Evolutionary conservation across 2,113 vertebrate genomes (phyloP), one percentile per base, ranked within the genome.

Genomic region (Rhabdornis inornatus): DNA sequence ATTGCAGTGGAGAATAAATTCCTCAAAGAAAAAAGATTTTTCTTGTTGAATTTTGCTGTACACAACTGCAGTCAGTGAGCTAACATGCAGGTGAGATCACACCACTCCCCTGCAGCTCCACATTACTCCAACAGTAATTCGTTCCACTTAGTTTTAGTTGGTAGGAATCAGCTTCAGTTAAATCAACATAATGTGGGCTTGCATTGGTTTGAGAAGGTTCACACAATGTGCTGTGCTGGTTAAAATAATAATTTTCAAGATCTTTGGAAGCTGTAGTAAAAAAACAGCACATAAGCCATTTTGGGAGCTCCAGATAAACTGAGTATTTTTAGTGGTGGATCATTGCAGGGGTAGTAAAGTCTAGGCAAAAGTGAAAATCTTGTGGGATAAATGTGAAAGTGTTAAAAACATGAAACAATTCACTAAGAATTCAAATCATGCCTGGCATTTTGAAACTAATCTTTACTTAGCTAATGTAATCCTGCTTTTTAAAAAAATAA

Each of bases 391-490:
- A 90, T 28, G 28, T 74, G 52, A 23, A 88, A 93, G 60, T 55
- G 30, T 77, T 94, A 88, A 61, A 75, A 35, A 37, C 44, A 64
- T 52, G 40, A 66, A 93, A 63, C 55, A 89, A 78, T 89, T 90
- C 24, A 7, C 15, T 69, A 94, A 86, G 88, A 94, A 96, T 95
- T 93, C 59, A 81, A 94, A 83, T 30, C n/a, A 64, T 71, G 69
- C 53, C 82, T 94, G 83, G 72, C 52, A 90, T 96, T 94, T 90
- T 74, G 63, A 81, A 95, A 56, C 55, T 94, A 68, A 86, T 94
- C 56, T 93, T 96, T 91, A 68, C 69, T 95, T 90, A 93, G 71
- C 44, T 92, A 92, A 96, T 91, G 60, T 75, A 83, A 93, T 80
- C 71, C 47, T 88, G 24, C n/a, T 77, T 66, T 52, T 22, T 63